Evolutionary conservation across 2,888 invertebrate genomes (phyloP).

Genomic region (Ophonus ardosiacus): DNA sequence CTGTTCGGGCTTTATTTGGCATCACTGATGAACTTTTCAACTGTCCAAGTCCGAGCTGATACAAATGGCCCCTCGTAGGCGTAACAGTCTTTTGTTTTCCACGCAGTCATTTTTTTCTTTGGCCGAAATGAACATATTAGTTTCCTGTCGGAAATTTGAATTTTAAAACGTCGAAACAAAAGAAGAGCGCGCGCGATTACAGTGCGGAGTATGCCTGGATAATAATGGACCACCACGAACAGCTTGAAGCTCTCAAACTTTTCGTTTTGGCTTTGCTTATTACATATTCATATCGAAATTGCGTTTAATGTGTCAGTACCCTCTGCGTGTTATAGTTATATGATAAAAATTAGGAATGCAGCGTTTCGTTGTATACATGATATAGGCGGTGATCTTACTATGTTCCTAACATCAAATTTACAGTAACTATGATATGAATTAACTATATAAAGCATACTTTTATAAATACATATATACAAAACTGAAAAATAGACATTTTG

Average conservation of each 20-base stretch:
- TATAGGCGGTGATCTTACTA: too few species aligned
- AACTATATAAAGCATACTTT: too few species aligned
- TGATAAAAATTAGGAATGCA: too few species aligned
- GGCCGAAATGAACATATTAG: conserved; percentile 60
- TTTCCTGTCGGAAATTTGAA: conserved; percentile 60
- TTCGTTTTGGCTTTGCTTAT: not conserved
- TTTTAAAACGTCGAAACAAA: conserved; percentile 63
- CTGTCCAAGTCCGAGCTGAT: conserved; percentile 44
- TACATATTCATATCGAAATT: not conserved
- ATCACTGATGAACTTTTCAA: conserved; percentile 58
- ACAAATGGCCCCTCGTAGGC: conserved; percentile 58
- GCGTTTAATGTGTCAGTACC: not conserved
- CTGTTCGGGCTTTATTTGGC: conserved; percentile 50
- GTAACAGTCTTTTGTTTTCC: conserved; percentile 58
- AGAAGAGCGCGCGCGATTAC: conserved; percentile 15
- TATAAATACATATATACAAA: too few species aligned
- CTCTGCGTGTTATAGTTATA: not conserved
- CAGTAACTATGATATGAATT: too few species aligned
- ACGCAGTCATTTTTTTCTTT: conserved; percentile 59
- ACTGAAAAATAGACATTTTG: too few species aligned
- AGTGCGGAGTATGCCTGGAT: not conserved
- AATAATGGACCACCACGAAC: conserved; percentile 39
- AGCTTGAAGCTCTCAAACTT: not conserved
- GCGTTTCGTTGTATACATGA: too few species aligned
- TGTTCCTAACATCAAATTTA: too few species aligned